These are phyloP conservation scores for Eupleurogrammus muticus DNA, from an alignment of 2,797 vertebrate genomes.

Conservation along the genomic window DNA sequence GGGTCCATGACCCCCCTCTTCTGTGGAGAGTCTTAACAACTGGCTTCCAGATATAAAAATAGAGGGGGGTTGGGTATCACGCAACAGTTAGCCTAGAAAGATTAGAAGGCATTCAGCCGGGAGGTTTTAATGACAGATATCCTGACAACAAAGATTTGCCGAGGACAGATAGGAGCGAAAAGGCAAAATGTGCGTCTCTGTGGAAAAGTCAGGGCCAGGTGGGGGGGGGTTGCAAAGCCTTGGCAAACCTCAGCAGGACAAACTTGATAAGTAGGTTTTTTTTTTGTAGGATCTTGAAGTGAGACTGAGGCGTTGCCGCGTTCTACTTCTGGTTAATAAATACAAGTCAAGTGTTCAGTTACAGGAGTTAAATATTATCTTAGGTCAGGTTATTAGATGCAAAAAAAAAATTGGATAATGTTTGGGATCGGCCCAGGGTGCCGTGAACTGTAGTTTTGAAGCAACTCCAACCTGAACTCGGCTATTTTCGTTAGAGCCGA, in stretches of 20 bases:
- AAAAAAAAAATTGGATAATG: conserved; percentile 12
- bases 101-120: conserved; percentile 56
- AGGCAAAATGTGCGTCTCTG: conserved; percentile 45
- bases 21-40: conserved; percentile 46
- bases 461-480: conserved; percentile 27
- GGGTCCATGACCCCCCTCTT: conserved; percentile 29
- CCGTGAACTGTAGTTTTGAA: conserved; percentile 9
- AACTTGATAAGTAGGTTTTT: conserved; percentile 45
- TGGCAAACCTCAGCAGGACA: conserved; percentile 17
- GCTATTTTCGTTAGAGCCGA: conserved; percentile 49
- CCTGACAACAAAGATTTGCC: conserved; percentile 56
- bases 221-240: conserved; percentile 5
- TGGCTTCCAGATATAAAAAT: conserved; percentile 63
- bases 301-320: neutral
- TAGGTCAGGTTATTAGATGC: neutral
- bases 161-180: conserved; percentile 36
- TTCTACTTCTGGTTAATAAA: conserved; percentile 41
- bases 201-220: conserved; percentile 60
- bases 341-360: conserved; percentile 21
- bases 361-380: conserved; percentile 47
- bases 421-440: conserved; percentile 17
- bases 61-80: conserved; percentile 53
- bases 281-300: neutral
- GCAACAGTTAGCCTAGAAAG: conserved; percentile 46
- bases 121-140: conserved; percentile 59